phyloP scores from a whole-genome alignment of 2,888 invertebrate species.

The Esperia sulphurella region DNA sequence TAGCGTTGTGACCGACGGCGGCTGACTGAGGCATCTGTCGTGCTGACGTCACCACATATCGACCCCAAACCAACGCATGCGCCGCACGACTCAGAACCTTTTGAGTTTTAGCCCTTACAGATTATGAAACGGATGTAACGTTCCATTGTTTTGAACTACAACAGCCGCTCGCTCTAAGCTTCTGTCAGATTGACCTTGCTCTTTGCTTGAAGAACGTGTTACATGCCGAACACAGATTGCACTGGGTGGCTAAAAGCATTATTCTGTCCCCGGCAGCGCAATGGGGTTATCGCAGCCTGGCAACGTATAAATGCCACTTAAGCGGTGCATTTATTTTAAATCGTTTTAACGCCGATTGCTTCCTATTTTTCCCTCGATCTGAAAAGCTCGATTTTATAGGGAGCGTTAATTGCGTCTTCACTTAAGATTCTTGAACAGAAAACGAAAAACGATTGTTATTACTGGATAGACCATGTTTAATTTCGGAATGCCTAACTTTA shows the following conservation, averaged over 20 bases:
- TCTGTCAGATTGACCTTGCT: not conserved
- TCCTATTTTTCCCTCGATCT: no score
- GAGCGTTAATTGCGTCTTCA: no score
- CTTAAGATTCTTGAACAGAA: no score
- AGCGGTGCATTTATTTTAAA: not conserved
- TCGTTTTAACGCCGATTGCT: not conserved
- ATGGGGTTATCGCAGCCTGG: not conserved
- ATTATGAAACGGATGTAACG: constrained; percentile 48
- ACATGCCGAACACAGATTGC: not conserved
- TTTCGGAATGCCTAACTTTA: no score
- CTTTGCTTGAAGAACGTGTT: no score
- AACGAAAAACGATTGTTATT: no score
- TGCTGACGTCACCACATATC: constrained; percentile 72
- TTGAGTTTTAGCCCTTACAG: constrained; percentile 31
- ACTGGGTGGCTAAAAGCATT: constrained; percentile 2
- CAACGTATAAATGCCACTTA: no score
- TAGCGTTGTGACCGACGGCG: constrained; percentile 59
- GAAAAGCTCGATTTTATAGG: no score
- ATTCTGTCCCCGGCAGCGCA: constrained; percentile 1
- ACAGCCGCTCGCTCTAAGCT: constrained; percentile 9
- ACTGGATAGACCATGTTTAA: no score
- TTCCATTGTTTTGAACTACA: constrained; percentile 45
- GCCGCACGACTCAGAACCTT: constrained; percentile 33
- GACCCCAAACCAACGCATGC: constrained; percentile 63
- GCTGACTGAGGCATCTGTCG: constrained; percentile 62